A percentile compares a stretch with the other conserved stretches of the same genome.
phyloP scores from a whole-genome alignment of 1,140 invertebrate genomes.

The Lutraria rhynchaena region DNA sequence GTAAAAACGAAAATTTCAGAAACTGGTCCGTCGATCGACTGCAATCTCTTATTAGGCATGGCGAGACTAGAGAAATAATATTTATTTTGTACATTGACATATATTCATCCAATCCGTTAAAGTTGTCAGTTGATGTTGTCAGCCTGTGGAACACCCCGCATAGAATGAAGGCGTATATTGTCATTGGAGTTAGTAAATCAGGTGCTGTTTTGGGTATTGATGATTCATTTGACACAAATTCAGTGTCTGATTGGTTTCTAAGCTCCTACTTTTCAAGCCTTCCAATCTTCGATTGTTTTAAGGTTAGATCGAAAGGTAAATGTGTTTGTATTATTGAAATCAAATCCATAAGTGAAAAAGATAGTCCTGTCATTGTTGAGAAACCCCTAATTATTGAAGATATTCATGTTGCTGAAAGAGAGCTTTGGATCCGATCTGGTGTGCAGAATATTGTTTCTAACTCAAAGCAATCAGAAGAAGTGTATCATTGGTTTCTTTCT shows the following conservation, averaged over 20 bases:
- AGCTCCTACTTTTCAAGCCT: conserved; percentile 6
- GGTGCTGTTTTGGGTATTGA: neutral
- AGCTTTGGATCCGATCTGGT: too few relatives aligned
- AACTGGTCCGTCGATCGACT: too few relatives aligned
- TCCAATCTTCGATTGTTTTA: conserved; percentile 8
- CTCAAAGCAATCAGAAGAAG: neutral
- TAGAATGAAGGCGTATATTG: conserved; percentile 30
- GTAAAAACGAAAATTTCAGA: too few relatives aligned
- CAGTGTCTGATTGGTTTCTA: conserved; percentile 9
- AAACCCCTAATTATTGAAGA: too few relatives aligned
- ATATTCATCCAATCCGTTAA: conserved; percentile 15
- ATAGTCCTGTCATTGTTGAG: conserved; percentile 38
- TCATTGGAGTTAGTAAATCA: conserved; percentile 27
- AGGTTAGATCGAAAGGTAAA: conserved; percentile 15
- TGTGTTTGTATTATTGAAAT: conserved; percentile 41
- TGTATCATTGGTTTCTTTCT: neutral
- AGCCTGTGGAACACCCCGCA: conserved; percentile 52
- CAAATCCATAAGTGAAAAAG: conserved; percentile 36
- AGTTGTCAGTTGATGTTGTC: conserved; percentile 30
- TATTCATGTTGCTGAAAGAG: too few relatives aligned
- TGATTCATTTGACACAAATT: conserved; percentile 16
- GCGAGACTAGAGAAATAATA: conserved; percentile 16
- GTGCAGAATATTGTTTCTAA: neutral
- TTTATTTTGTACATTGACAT: neutral
- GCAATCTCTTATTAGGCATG: too few relatives aligned